Evolutionary conservation across 2,113 vertebrate species (phyloP).

Genomic region (Hippocampus barbouri): DNA sequence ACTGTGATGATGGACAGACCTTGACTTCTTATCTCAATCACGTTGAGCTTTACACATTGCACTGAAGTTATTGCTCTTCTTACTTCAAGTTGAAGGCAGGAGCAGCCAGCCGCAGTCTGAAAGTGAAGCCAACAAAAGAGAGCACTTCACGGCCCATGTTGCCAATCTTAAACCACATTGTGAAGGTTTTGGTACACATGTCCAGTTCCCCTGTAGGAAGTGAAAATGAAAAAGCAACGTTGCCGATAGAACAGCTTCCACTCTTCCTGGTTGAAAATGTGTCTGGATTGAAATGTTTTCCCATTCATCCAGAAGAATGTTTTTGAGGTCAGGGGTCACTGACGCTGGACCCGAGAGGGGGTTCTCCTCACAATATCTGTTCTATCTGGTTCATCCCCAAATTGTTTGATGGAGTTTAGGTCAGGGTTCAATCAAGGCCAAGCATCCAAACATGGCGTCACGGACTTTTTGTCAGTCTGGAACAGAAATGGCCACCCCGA

Average conservation of each 20-base stretch:
- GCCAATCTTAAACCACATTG: neutral
- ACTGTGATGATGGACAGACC: slow-evolving; percentile 10
- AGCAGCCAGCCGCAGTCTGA: neutral
- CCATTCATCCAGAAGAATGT: neutral
- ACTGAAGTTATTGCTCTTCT: neutral
- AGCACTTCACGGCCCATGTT: neutral
- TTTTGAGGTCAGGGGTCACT: neutral
- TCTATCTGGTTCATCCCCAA: neutral
- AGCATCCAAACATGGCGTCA: neutral
- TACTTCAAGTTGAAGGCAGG: neutral
- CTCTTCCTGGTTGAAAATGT: neutral
- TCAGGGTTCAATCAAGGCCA: slow-evolving; percentile 1
- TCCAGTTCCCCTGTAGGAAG: neutral
- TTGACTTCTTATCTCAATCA: neutral
- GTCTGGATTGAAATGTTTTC: neutral
- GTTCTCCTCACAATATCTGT: neutral
- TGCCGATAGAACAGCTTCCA: neutral
- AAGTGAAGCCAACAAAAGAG: neutral
- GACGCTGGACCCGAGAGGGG: neutral
- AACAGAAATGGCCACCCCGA: neutral
- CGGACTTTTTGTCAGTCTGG: neutral
- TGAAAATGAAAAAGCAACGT: neutral
- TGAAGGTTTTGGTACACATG: neutral
- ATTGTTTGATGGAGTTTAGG: slow-evolving; percentile 2
- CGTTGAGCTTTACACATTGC: slow-evolving; percentile 1